Percentiles rank a stretch among this genome's conserved stretches.
phyloP scores from a whole-genome alignment of 1,140 invertebrate species.

The Apocrypta bakeri region DNA sequence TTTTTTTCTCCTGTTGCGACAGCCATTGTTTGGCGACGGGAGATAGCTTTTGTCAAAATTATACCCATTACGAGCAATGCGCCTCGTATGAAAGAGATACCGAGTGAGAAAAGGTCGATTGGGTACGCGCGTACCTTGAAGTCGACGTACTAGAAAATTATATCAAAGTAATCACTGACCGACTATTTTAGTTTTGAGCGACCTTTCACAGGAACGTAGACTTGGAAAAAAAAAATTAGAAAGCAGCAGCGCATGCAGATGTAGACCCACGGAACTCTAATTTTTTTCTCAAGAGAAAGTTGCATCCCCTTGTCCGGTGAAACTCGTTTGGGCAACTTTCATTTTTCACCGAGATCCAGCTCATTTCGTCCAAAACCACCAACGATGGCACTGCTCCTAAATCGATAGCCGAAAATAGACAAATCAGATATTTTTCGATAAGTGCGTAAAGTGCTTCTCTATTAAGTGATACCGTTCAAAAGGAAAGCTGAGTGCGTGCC shows the following conservation, averaged over 20 bases:
- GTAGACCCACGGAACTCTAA: neutral
- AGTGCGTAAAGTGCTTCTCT: no score
- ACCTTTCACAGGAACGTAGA: neutral
- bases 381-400: neutral
- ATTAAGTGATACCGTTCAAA: neutral
- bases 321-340: slow-evolving; percentile 27
- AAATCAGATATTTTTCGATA: neutral
- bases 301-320: slow-evolving; percentile 20
- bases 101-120: no score
- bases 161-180: neutral
- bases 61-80: neutral
- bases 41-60: neutral
- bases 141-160: neutral
- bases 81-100: no score
- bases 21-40: neutral
- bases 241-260: slow-evolving; percentile 37
- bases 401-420: no score
- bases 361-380: slow-evolving; percentile 15
- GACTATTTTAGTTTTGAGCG: no score
- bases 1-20: neutral
- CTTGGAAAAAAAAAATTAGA: slow-evolving; percentile 47
- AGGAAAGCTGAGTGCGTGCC: no score
- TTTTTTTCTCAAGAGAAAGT: slow-evolving; percentile 57
- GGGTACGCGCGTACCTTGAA: neutral
- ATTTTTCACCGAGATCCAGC: slow-evolving; percentile 21